Evolutionary conservation across 2,888 invertebrate species (phyloP).

Genomic region (Ashinkailepas kermadecensis): DNA sequence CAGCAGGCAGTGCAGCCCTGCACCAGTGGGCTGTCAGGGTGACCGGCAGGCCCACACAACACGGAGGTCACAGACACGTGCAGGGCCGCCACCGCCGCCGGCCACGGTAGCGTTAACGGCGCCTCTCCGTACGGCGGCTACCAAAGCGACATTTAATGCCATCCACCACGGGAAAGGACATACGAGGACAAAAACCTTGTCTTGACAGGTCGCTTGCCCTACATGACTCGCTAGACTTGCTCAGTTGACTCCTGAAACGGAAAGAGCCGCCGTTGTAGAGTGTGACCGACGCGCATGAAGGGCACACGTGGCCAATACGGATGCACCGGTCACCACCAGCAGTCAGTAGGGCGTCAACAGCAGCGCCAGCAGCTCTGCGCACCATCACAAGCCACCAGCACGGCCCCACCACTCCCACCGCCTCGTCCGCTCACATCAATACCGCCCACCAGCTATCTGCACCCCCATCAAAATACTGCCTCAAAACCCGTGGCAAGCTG

Average conservation of each 20-base stretch:
- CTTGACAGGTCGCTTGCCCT: conserved; percentile 15
- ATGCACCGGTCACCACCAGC: neutral
- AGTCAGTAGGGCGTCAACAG: neutral
- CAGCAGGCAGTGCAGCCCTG: too few species aligned
- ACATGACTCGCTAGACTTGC: conserved; percentile 19
- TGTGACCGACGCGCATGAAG: neutral
- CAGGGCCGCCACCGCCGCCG: too few species aligned
- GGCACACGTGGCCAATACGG: neutral
- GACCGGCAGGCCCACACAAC: too few species aligned
- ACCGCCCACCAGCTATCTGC: neutral
- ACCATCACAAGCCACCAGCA: neutral
- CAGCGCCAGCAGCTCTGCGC: neutral
- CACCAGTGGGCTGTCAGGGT: too few species aligned
- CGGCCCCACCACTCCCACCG: neutral
- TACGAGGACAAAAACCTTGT: neutral
- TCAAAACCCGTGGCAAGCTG: too few species aligned
- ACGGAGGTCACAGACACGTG: too few species aligned
- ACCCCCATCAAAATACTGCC: too few species aligned
- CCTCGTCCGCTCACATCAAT: neutral
- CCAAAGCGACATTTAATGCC: neutral
- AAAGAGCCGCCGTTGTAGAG: conserved; percentile 3
- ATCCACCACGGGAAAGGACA: neutral
- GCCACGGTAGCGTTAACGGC: neutral
- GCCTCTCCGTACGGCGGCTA: too few species aligned
- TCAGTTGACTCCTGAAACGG: conserved; percentile 20